Evolutionary conservation across 2,797 vertebrate species (phyloP), one percentile per base, ranked within the genome.

Genomic region (Stomatorhinus walkeri): DNA sequence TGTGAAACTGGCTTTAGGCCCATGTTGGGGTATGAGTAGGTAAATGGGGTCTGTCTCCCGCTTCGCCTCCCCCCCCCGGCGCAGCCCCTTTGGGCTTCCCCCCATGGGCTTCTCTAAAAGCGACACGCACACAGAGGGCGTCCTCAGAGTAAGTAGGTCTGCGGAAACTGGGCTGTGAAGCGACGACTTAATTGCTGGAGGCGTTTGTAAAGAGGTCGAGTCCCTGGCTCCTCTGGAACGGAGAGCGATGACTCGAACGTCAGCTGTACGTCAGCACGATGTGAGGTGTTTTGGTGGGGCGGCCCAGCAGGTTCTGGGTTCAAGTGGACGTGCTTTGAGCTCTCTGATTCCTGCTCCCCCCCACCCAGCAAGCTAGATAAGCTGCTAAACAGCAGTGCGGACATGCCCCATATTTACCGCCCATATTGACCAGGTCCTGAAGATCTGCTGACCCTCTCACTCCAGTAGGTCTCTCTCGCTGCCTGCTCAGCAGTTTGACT

Each of bases 121-220:
- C 61, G 64, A 87, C 61, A 90, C 59, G 87, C 64, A 72, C 86
- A 54, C 88, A 85, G 87, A 87, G 85, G 89, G 84, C 88, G 64
- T 90, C 49, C 36, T 49, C 24, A 0, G 64, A 87, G 85, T 88
- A 92, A 93, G 87, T 93, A 89, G 91, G 89, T 52, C 92, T 90
- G 61, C 81, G 81, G 61, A 87, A 90, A 92, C 85, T 91, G 89
- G 91, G 85, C 90, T 85, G 87, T 14, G 76, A 72, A 52, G 56
- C 90, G 59, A 49, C 52, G 79, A 49, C 61, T 88, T 89, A 4
- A 36, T 87, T 90, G 52, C 4, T 84, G 64, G 89, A 28, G 87
- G 72, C 86, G 48, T 72, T 85, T 8, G 36, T 43, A 92, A 84
- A 86, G 10, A 56, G 91, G 89, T 51, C 87, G 52, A 85, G 86